A percentile compares a stretch with the other conserved stretches of the same genome.
These are phyloP conservation scores for Dinomys branickii DNA, from an alignment of 2,113 vertebrate species.

Conservation along the genomic window DNA sequence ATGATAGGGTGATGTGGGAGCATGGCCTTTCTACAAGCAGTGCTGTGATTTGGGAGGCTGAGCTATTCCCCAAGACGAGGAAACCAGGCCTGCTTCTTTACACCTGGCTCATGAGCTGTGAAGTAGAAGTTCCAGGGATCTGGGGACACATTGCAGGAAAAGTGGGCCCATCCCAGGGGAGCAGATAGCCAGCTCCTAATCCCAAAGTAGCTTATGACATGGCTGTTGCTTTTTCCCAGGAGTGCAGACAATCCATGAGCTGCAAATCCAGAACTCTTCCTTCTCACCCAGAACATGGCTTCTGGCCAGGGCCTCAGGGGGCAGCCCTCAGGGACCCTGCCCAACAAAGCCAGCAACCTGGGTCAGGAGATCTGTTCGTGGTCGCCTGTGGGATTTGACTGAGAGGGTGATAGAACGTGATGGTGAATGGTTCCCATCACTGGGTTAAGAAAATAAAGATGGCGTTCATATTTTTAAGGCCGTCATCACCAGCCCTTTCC, in stretches of 20 bases:
- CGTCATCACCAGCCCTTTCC: neutral
- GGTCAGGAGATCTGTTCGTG: neutral
- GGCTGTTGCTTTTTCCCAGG: slow-evolving; percentile 55
- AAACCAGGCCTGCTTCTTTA: neutral
- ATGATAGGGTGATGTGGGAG: neutral
- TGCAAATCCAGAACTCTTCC: slow-evolving; percentile 41
- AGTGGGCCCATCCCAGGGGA: neutral
- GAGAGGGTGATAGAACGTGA: neutral
- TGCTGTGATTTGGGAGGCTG: neutral
- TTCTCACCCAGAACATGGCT: neutral
- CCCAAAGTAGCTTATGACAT: neutral
- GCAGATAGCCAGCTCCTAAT: neutral
- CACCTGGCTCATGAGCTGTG: neutral
- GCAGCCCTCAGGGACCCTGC: neutral
- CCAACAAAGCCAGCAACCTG: neutral
- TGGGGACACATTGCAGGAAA: neutral
- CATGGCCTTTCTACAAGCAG: neutral
- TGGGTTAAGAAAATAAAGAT: slow-evolving; percentile 42
- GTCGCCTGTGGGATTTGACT: neutral
- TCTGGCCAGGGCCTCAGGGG: neutral
- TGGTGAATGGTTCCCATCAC: neutral
- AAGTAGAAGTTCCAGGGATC: neutral
- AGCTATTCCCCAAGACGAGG: neutral
- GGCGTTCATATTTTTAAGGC: slow-evolving; percentile 7
- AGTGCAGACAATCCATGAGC: slow-evolving; percentile 60